Evolutionary conservation across 2,797 vertebrate genomes (phyloP).

Genomic region (Macropus fuliginosus): DNA sequence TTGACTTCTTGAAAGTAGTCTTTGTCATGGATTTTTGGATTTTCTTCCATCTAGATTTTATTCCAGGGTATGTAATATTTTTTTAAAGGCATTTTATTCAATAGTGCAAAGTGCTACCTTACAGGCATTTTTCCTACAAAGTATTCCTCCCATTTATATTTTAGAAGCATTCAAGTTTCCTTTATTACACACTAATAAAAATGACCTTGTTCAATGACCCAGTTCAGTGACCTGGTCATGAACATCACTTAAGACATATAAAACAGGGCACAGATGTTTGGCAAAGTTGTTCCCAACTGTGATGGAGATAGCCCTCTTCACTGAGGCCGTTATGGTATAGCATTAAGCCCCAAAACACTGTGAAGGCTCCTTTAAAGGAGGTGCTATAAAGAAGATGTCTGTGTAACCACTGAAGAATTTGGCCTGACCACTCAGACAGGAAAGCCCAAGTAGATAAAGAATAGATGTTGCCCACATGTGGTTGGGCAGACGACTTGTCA

Average conservation of each 20-base stretch:
- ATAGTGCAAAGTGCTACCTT: not conserved
- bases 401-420: not conserved
- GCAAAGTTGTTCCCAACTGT: not conserved
- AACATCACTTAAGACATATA: not conserved
- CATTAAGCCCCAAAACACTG: too few relatives aligned
- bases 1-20: not conserved
- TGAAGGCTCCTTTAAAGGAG: too few relatives aligned
- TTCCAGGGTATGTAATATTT: not conserved
- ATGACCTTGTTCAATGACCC: not conserved
- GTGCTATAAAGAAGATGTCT: too few relatives aligned
- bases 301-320: not conserved
- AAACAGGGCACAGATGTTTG: not conserved
- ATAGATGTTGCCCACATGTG: not conserved
- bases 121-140: not conserved
- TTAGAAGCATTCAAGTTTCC: not conserved
- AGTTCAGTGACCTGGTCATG: too few relatives aligned
- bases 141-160: not conserved
- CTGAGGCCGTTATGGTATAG: too few relatives aligned
- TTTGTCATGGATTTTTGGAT: not conserved
- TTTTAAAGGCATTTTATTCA: not conserved
- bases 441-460: not conserved
- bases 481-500: not conserved
- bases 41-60: not conserved
- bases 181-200: not conserved
- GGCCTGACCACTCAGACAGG: not conserved